Evolutionary conservation across 2,888 invertebrate genomes (phyloP), one percentile per base, ranked within the genome.

Genomic region (Drosophila koepferae): DNA sequence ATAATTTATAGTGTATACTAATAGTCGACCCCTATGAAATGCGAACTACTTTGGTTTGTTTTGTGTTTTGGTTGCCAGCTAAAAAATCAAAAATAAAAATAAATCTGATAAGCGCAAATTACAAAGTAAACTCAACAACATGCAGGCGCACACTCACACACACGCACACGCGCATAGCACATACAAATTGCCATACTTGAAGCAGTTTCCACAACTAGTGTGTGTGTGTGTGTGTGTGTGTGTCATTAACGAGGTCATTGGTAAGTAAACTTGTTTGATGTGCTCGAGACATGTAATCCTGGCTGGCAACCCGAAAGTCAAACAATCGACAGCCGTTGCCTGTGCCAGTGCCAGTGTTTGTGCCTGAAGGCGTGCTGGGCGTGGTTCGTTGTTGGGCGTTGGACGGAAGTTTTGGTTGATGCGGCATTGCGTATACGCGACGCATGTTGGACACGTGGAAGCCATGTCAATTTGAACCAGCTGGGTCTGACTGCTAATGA

Each of bases 221-320:
- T 36, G 20, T 73, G 81, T 72, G 81, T 72, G 34, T 63, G 72
- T 82, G 70, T 72, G 46, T 18, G 6, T 36, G 20, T 73, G 81
- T 72, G 86, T 77, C 90, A 90, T 89, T 87, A 87, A 89, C 90
- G 90, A 87, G 86, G 86, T 86, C 90, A 86, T 84, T 86, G 89
- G 89, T 86, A 86, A 86, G 86, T 84, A 90, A 90, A 85, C 86
- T 87, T 89, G 85, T 90, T 90, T 87, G 86, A 87, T 90, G 90
- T 86, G 80, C 82, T 82, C 80, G 79, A 86, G 81, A 82, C 90
- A 90, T 91, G 89, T 90, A 82, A 85, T 82, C 82, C 78, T 48
- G 76, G 63, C 75, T 70, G 53, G 63, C 62, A 55, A 65, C 59
- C 71, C 46, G 59, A 77, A 77, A 78, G 84, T 70, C 75, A 80